Conservation (phyloP, 2,797 vertebrate species). For the Helicolenus hilgendorfi region DNA sequence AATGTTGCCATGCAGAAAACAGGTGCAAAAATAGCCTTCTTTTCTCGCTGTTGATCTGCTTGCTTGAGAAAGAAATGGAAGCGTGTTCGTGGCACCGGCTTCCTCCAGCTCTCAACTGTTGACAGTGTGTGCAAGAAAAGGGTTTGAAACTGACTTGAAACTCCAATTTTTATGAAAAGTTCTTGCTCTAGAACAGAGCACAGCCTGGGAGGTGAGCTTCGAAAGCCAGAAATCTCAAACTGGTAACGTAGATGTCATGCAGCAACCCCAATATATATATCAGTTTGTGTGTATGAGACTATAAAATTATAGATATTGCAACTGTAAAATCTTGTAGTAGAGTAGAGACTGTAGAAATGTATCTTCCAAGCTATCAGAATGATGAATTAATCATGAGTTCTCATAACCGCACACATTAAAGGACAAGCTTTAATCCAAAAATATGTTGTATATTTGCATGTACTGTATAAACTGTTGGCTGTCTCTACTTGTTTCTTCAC, state of each 20-base stretch:
- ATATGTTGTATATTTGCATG: not conserved
- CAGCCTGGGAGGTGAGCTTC: not conserved
- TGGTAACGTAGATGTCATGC: not conserved
- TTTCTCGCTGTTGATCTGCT: not conserved
- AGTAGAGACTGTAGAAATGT: too few species aligned
- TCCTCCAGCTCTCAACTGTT: constrained; percentile 37
- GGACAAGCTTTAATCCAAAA: not conserved
- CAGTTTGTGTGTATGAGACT: not conserved
- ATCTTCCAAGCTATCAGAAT: not conserved
- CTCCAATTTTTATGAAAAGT: constrained; percentile 14
- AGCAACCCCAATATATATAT: not conserved
- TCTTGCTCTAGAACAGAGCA: not conserved
- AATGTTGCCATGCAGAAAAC: not conserved
- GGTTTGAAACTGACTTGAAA: constrained; percentile 28
- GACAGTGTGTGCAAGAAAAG: constrained; percentile 14
- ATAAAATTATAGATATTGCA: not conserved
- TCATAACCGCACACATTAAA: not conserved
- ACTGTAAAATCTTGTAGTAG: not conserved
- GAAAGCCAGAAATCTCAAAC: constrained; percentile 14
- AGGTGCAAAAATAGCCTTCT: constrained; percentile 20
- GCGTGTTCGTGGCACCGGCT: not conserved
- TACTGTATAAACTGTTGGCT: not conserved
- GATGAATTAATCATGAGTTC: not conserved
- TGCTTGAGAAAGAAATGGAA: constrained; percentile 20
- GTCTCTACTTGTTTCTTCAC: not conserved